Percentiles rank a stretch among this genome's conserved stretches.
These are phyloP conservation scores for Phyllostomus hastatus DNA, from an alignment of 2,113 vertebrate genomes.

Conservation along the genomic window DNA sequence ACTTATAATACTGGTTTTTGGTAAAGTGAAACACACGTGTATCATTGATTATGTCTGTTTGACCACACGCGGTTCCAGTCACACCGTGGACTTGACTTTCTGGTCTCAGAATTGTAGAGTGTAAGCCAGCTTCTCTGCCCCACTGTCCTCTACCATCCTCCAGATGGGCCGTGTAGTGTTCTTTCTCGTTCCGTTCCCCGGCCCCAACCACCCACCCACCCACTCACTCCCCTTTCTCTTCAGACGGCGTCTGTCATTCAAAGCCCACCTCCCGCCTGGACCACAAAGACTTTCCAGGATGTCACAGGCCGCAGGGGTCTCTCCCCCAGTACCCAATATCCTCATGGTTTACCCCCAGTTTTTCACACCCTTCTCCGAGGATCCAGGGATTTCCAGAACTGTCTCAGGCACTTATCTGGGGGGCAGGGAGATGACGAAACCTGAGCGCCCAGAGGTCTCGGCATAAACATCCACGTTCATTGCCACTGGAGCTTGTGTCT, in stretches of 20 bases:
- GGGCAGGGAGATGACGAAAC: neutral
- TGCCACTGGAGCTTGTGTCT: neutral
- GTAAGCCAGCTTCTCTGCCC: neutral
- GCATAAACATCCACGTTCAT: neutral
- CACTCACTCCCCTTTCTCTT: neutral
- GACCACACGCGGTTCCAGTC: neutral
- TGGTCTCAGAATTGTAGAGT: neutral
- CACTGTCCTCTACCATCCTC: neutral
- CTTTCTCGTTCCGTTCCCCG: neutral
- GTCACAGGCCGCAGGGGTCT: neutral
- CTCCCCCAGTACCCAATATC: neutral
- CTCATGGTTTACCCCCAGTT: neutral
- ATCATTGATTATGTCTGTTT: neutral
- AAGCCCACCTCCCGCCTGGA: neutral
- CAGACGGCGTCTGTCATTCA: neutral
- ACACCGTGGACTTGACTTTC: constrained; percentile 16
- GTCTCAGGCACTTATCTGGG: neutral
- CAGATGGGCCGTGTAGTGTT: neutral
- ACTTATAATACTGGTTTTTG: neutral
- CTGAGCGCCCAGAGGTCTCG: neutral
- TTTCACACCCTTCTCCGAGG: neutral
- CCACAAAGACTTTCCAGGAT: neutral
- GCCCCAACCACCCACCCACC: too few relatives aligned
- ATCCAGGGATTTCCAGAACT: neutral
- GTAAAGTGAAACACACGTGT: neutral